These are phyloP conservation scores for Hypolimnas misippus DNA, from an alignment of 2,888 invertebrate genomes.

Conservation along the genomic window DNA sequence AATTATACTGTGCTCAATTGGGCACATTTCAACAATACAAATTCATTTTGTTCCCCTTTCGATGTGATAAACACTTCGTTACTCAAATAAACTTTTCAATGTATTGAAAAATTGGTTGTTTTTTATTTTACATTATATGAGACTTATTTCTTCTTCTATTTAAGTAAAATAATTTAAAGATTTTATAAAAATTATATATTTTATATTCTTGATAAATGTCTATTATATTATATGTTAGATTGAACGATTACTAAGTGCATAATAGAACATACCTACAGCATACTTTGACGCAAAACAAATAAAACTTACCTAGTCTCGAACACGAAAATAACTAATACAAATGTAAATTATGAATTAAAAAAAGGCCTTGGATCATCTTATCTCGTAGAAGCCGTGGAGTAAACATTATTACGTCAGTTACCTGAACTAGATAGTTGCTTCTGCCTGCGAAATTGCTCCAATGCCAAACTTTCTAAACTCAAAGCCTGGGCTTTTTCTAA, in stretches of 20 bases:
- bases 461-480: slow-evolving; percentile 92
- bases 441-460: slow-evolving; percentile 91
- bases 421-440: slow-evolving; percentile 82
- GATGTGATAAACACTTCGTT: slow-evolving; percentile 18
- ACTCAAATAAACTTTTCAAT: slow-evolving; percentile 2
- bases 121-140: too few species aligned
- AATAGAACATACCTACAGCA: too few species aligned
- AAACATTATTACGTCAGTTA: slow-evolving; percentile 75
- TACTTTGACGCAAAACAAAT: background rate
- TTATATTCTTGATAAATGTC: too few species aligned
- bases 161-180: too few species aligned
- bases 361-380: slow-evolving; percentile 49
- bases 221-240: too few species aligned
- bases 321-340: background rate
- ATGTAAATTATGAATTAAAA: slow-evolving; percentile 4
- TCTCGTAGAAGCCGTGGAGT: slow-evolving; percentile 48
- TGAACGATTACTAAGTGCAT: too few species aligned
- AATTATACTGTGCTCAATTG: slow-evolving; percentile 47
- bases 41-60: slow-evolving; percentile 27
- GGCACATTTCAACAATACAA: slow-evolving; percentile 38
- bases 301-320: background rate
- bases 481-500: slow-evolving; percentile 94
- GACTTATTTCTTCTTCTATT: too few species aligned
- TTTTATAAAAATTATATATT: too few species aligned
- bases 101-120: background rate